These are phyloP conservation scores for Apeira syringaria DNA, from an alignment of 2,888 invertebrate species.

Conservation along the genomic window DNA sequence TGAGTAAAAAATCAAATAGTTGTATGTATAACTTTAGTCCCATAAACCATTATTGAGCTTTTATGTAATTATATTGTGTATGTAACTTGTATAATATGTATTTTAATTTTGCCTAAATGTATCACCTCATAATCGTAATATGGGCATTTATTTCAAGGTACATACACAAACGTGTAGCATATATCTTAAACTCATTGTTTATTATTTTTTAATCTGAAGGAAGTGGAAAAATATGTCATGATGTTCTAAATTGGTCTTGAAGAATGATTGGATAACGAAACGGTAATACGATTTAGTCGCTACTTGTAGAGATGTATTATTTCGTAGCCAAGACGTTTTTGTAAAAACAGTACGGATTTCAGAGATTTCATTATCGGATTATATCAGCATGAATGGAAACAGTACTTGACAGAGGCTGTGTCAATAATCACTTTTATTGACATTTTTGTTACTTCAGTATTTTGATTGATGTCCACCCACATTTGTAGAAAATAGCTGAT, in stretches of 20 bases:
- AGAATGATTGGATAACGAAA: conserved; percentile 13
- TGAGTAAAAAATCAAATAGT: conserved; percentile 31
- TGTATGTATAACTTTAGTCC: conserved; percentile 41
- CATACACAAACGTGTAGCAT: conserved; percentile 37
- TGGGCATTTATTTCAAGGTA: conserved; percentile 57
- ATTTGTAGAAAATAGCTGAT: no score
- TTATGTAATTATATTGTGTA: conserved; percentile 48
- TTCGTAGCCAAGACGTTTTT: no score
- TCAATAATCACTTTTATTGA: no score
- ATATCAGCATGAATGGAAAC: no score
- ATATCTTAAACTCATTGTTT: conserved; percentile 32
- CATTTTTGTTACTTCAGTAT: no score
- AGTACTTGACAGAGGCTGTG: no score
- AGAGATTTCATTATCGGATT: no score
- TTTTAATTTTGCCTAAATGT: conserved; percentile 27
- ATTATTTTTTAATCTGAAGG: conserved; percentile 20
- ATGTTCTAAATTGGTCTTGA: conserved; percentile 18
- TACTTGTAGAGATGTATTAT: no score
- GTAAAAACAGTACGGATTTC: conserved; percentile 9
- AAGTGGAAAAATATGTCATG: conserved; percentile 11
- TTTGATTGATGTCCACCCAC: no score
- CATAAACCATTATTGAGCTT: conserved; percentile 43
- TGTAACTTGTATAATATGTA: conserved; percentile 27
- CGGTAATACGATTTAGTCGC: not conserved
- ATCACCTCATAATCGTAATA: conserved; percentile 39